Conservation (phyloP, 2,888 invertebrate genomes). For the Bhutanitis thaidina region DNA sequence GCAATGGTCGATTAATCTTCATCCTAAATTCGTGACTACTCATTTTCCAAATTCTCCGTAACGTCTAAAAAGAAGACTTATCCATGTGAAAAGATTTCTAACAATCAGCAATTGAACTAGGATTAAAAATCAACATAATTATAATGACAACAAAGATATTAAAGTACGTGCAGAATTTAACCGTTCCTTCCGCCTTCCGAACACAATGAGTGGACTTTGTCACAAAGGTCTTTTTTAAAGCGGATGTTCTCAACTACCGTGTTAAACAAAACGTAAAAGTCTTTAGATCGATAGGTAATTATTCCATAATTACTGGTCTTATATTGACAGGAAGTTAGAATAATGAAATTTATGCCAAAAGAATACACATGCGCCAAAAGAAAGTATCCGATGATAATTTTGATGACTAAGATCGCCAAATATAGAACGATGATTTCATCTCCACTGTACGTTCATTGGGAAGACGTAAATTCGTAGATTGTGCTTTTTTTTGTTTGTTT, state of each 20-base stretch:
- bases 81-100: background rate
- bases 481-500: too few relatives aligned
- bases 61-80: background rate
- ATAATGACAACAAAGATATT: background rate
- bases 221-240: background rate
- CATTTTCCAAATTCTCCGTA: background rate
- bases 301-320: too few relatives aligned
- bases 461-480: conserved; percentile 3
- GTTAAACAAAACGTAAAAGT: background rate
- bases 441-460: conserved; percentile 10
- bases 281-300: too few relatives aligned
- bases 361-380: conserved; percentile 1
- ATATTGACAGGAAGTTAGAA: too few relatives aligned
- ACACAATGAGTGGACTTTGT: conserved; percentile 6
- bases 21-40: background rate
- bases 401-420: conserved; percentile 15
- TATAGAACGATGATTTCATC: conserved; percentile 19
- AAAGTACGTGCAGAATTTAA: background rate
- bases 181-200: conserved; percentile 4
- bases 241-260: conserved; percentile 1
- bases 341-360: background rate
- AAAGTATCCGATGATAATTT: conserved; percentile 6
- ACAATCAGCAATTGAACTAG: background rate
- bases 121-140: background rate
- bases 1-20: background rate